These are phyloP conservation scores for Calvadosia cruxmelitensis DNA, from an alignment of 30 jellyfish, hydroid and myxozoan species.

Conservation along the genomic window DNA sequence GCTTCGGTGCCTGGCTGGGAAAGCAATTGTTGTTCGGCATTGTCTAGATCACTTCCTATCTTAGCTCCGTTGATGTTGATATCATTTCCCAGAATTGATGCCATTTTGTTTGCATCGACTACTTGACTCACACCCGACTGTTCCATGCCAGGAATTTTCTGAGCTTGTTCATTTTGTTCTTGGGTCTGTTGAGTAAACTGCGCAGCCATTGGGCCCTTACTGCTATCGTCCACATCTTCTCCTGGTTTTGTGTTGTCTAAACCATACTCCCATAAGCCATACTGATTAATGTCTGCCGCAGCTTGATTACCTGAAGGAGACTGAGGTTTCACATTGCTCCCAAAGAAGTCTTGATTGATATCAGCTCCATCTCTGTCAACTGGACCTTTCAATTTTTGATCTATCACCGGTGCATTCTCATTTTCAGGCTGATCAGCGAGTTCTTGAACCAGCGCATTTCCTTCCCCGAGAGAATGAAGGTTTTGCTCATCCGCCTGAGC, in stretches of 20 bases:
- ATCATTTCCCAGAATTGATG: neutral
- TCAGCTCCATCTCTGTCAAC: neutral
- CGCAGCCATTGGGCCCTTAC: neutral
- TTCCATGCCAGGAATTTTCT: neutral
- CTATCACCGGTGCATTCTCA: neutral
- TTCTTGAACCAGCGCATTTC: neutral
- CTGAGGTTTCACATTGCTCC: neutral
- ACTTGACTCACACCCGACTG: neutral
- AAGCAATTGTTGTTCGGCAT: neutral
- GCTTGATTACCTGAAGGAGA: neutral
- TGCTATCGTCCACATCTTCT: conserved; percentile 1
- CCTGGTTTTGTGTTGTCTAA: conserved; percentile 50
- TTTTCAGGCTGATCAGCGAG: neutral
- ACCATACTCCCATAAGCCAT: conserved; percentile 79
- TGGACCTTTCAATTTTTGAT: neutral
- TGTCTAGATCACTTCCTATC: neutral
- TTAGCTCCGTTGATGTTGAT: neutral
- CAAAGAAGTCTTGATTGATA: neutral
- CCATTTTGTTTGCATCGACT: neutral
- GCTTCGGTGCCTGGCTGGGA: conserved; percentile 8
- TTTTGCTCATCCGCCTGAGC: neutral
- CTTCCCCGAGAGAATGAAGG: neutral
- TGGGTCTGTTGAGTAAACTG: neutral
- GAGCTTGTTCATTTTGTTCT: neutral
- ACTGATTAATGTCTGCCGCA: conserved; percentile 56